Base-by-base conservation (phyloP, 2,888 invertebrate genomes). In the Frankliniella fusca region DNA sequence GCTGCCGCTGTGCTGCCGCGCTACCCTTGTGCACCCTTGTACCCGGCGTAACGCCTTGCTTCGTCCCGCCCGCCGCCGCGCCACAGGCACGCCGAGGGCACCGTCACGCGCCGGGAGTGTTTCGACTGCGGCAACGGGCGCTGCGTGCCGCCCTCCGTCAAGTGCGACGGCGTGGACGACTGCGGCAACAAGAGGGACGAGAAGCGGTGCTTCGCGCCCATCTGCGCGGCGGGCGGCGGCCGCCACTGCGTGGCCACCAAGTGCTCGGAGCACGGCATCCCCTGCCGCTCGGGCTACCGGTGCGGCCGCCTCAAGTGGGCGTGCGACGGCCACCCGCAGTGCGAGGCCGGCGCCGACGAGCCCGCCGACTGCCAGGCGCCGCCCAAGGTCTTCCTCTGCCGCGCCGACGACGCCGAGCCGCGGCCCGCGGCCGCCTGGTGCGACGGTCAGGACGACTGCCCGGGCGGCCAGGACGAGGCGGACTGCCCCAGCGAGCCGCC, bases 151-250 rank as follows among this genome's bases (percentile, higher is more conserved):
- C 94, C 95, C 83, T 96, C 97, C 0, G 95, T 97, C 84, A 93
- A 95, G 5, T 97, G 97, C 88, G 96, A 95, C 20, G 97, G 97
- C 48, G 91, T 94, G 76, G 96, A 97, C 87, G 97, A 97, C 28
- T 97, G 97, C 86, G 97, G 97, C 11, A 97, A 97, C 90, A 94
- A 94, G 85, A 94, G 94, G 80, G 97, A 97, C 87, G 97, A 97
- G 88, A 92, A 91, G 84, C 92, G 93, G 84, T 97, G 97, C 89
- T 91, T 91, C 84, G 94, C 70, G 27, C 70, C 70, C 70, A 27
- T 76, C 23, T 76, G 70, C 70, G n/a, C 70, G 11, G 23, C n/a
- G 23, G 70, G 70, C 70, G 70, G 70, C 23, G 70, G 70, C 11
- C 23, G 23, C 23, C 27, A 76, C 23, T 76, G 70, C 27, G 70